Conservation (phyloP, 1,140 invertebrate genomes). For the Trinorchestia longiramus region DNA sequence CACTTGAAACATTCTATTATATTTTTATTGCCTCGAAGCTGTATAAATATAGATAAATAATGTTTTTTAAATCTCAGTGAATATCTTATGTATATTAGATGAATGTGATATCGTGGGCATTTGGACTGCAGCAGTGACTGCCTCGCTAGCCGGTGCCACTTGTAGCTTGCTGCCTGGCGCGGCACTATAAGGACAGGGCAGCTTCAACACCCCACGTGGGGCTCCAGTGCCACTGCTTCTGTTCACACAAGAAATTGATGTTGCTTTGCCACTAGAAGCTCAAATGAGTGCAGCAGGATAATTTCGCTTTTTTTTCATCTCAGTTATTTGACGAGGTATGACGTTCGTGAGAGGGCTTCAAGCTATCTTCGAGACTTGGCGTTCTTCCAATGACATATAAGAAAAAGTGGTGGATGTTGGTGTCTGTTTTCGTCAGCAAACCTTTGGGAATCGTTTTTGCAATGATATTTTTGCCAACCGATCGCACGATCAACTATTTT, state of each 20-base stretch:
- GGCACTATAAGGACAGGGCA: neutral
- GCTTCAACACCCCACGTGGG: conserved; percentile 3
- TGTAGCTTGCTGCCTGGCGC: neutral
- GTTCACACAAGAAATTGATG: neutral
- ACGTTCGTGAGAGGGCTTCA: neutral
- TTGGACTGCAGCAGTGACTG: too few species aligned
- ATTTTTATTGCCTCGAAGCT: neutral
- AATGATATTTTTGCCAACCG: neutral
- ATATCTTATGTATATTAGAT: neutral
- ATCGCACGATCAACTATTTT: too few species aligned
- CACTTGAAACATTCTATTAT: neutral
- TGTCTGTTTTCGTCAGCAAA: neutral
- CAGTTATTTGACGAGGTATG: too few species aligned
- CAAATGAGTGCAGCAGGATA: too few species aligned
- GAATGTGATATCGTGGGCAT: neutral
- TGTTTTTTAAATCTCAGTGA: neutral
- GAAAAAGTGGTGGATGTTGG: neutral
- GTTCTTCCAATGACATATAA: neutral
- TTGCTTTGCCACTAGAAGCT: neutral
- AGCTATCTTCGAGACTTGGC: neutral
- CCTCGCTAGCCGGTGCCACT: neutral
- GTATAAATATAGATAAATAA: neutral
- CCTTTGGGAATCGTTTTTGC: neutral
- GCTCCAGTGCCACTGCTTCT: neutral
- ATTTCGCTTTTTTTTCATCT: too few species aligned